These are phyloP conservation scores for Parapsyche elsis DNA, from an alignment of 1,140 invertebrate species.

Conservation along the genomic window DNA sequence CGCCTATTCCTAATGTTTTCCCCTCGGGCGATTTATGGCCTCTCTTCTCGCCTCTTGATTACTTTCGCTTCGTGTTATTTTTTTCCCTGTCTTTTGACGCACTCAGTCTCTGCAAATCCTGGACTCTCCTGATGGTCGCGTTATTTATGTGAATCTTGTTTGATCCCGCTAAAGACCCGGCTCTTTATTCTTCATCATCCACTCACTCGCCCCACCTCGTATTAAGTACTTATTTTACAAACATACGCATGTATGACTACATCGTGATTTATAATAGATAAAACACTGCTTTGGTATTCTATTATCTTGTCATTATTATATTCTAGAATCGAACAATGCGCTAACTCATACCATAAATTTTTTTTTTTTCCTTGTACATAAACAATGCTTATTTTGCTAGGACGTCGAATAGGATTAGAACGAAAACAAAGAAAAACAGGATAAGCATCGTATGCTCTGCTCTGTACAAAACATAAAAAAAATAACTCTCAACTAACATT, in stretches of 20 bases:
- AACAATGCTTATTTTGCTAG: background rate
- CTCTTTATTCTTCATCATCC: background rate
- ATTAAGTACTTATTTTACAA: background rate
- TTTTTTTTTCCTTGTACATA: background rate
- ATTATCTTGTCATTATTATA: too few species aligned
- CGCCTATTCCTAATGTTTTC: constrained; percentile 22
- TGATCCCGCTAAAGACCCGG: constrained; percentile 17
- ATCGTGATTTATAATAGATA: too few species aligned
- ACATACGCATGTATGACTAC: too few species aligned
- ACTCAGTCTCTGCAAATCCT: constrained; percentile 26
- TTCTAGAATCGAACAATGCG: too few species aligned
- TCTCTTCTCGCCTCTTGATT: constrained; percentile 33
- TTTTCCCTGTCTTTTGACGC: constrained; percentile 37
- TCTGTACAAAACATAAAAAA: background rate
- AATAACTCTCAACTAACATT: constrained; percentile 2
- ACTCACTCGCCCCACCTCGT: background rate
- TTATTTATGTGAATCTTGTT: constrained; percentile 40
- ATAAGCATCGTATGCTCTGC: background rate
- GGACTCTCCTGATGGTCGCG: constrained; percentile 29
- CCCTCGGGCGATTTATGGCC: constrained; percentile 30
- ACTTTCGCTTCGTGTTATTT: constrained; percentile 19
- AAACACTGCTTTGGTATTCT: too few species aligned
- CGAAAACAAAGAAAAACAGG: background rate
- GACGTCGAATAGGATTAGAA: background rate
- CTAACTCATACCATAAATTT: too few species aligned